Conservation (phyloP, 2,113 vertebrate species). For the Vidua macroura region DNA sequence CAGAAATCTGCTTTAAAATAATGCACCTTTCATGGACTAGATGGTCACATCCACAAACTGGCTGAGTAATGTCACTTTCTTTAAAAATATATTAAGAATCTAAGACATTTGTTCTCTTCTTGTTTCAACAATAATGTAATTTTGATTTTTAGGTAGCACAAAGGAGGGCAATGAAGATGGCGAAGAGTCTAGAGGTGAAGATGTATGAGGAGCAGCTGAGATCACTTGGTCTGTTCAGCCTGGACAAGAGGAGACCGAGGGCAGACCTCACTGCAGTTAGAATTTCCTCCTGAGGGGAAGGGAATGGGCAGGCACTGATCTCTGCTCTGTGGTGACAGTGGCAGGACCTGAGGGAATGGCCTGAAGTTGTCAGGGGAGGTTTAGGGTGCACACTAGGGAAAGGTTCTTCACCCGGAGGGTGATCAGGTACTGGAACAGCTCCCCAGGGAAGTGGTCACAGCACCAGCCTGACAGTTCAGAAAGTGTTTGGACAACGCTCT, state of each 20-base stretch:
- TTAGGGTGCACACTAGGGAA: neutral
- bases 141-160: neutral
- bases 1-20: neutral
- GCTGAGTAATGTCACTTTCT: neutral
- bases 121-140: neutral
- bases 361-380: neutral
- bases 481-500: neutral
- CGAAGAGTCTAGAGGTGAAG: neutral
- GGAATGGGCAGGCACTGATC: neutral
- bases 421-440: neutral
- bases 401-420: neutral
- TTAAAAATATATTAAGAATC: neutral
- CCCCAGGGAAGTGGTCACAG: neutral
- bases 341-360: neutral
- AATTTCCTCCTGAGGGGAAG: neutral
- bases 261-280: neutral
- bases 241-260: neutral
- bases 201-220: fast-evolving
- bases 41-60: neutral
- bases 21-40: neutral
- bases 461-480: neutral
- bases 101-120: neutral
- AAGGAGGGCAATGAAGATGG: neutral
- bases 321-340: neutral
- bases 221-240: neutral